phyloP scores from a whole-genome alignment of 2,797 vertebrate genomes.

The Dendrocincla fuliginosa region DNA sequence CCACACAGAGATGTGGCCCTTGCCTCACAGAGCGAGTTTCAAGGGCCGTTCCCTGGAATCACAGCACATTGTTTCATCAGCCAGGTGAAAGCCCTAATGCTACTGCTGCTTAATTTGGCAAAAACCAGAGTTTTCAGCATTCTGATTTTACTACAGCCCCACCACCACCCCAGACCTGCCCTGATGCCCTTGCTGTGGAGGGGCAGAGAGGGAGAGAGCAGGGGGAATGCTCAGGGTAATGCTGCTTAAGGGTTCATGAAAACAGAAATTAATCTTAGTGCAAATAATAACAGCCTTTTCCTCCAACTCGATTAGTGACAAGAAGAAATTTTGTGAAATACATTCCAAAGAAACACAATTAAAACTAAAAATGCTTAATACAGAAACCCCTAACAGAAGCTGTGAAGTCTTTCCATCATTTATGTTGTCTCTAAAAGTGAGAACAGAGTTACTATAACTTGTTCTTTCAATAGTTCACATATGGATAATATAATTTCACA shows the following conservation, averaged over 20 bases:
- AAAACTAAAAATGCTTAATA: not conserved
- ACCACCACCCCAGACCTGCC: not conserved
- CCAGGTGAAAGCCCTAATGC: not conserved
- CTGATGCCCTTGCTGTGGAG: not conserved
- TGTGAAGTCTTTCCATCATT: not conserved
- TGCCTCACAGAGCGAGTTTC: not conserved
- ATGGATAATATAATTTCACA: not conserved
- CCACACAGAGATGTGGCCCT: not conserved
- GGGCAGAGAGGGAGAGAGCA: not conserved
- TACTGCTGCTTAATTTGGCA: not conserved
- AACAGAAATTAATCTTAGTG: not conserved
- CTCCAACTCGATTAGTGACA: not conserved
- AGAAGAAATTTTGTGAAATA: not conserved
- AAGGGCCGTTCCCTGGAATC: not conserved
- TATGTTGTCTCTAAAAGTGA: not conserved
- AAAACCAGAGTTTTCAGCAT: not conserved
- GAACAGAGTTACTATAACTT: not conserved
- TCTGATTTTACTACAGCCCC: not conserved
- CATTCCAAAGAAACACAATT: not conserved
- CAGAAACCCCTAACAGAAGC: not conserved
- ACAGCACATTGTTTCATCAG: not conserved
- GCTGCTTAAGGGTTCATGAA: not conserved
- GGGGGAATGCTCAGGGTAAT: fast-evolving
- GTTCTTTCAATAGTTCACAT: not conserved
- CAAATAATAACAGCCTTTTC: not conserved